phyloP scores from a whole-genome alignment of 1,140 invertebrate species.

The Chionoecetes opilio region DNA sequence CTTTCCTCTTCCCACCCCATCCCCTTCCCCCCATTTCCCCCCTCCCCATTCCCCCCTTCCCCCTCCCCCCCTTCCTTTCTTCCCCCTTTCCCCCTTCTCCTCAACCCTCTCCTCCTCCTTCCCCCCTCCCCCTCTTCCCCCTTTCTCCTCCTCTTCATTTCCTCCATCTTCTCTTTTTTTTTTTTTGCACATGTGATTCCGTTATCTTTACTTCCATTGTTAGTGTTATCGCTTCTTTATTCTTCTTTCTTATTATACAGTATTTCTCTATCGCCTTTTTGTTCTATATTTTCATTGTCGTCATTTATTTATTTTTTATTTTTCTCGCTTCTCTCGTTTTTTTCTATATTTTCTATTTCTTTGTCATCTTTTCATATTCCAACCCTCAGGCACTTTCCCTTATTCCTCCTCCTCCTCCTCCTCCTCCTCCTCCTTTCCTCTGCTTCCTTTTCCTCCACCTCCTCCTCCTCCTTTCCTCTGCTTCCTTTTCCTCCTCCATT shows the following conservation, averaged over 20 bases:
- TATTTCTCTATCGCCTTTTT: no score
- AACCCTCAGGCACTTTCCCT: background rate
- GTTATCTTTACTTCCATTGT: no score
- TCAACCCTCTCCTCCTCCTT: no score
- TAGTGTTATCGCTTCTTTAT: no score
- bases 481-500: background rate
- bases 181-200: no score
- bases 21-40: background rate
- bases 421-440: background rate
- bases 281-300: no score
- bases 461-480: background rate
- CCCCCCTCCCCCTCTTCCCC: background rate
- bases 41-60: background rate
- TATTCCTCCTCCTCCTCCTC: background rate
- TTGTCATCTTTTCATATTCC: background rate
- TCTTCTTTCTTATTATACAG: no score
- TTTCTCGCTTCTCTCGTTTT: background rate
- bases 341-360: background rate
- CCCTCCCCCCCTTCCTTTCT: background rate
- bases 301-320: background rate
- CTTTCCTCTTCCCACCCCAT: background rate
- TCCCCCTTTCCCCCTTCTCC: background rate
- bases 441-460: background rate
- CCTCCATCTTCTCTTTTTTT: background rate
- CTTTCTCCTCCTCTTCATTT: background rate